Evolutionary conservation across 2,888 invertebrate species (phyloP).

Genomic region (Aproaerema taeniolella): DNA sequence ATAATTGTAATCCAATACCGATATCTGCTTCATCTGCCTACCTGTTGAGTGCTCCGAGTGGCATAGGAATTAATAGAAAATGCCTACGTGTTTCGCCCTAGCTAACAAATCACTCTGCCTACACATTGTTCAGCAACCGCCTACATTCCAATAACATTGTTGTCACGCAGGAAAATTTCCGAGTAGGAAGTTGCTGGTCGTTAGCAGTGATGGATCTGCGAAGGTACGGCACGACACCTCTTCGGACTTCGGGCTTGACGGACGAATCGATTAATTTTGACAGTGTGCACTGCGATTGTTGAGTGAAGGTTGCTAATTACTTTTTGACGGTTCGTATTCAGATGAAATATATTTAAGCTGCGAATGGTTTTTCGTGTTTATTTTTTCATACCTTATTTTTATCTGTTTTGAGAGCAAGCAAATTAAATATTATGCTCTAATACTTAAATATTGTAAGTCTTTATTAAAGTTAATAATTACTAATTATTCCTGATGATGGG

Average conservation of each 20-base stretch:
- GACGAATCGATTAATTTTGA: slow-evolving; percentile 67
- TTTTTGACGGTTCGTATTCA: slow-evolving; percentile 36
- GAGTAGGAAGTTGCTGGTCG: slow-evolving; percentile 43
- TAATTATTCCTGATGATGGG: too few species aligned
- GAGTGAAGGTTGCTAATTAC: slow-evolving; percentile 57
- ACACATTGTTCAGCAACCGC: slow-evolving; percentile 14
- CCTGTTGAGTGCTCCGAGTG: slow-evolving; percentile 26
- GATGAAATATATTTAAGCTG: too few species aligned
- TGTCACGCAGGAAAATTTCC: slow-evolving; percentile 38
- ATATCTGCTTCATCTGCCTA: slow-evolving; percentile 44
- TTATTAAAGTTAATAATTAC: too few species aligned
- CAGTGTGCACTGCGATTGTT: slow-evolving; percentile 57
- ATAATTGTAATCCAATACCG: slow-evolving; percentile 67
- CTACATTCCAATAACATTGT: slow-evolving; percentile 28
- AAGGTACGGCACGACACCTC: slow-evolving; percentile 39
- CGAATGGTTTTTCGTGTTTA: too few species aligned
- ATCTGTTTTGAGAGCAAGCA: too few species aligned
- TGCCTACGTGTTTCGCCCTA: too few species aligned
- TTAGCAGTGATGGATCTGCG: slow-evolving; percentile 48
- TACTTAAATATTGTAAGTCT: too few species aligned
- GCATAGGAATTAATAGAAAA: slow-evolving; percentile 12
- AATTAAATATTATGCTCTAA: too few species aligned
- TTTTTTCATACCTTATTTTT: too few species aligned
- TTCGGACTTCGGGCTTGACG: slow-evolving; percentile 45
- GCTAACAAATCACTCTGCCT: slow-evolving; percentile 16